Conservation (phyloP, 2,113 vertebrate species). For the Dolichallabes microphthalmus region DNA sequence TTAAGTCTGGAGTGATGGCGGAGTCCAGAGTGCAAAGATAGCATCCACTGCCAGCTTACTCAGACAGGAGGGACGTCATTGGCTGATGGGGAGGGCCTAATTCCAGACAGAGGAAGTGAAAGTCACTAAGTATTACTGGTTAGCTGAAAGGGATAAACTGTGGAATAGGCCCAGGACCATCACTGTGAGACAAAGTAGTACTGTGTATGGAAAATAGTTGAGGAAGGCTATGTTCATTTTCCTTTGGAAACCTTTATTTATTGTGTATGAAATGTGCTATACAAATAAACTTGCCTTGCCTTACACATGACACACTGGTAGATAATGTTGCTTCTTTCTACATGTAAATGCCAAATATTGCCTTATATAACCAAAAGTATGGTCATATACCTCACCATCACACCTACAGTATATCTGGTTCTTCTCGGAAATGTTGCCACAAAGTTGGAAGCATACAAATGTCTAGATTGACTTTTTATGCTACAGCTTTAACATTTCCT, state of each 20-base stretch:
- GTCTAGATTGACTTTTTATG: not conserved
- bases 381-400: not conserved
- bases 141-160: not conserved
- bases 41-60: conserved; percentile 16
- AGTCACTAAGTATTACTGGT: conserved; percentile 43
- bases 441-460: not conserved
- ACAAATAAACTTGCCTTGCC: too few relatives aligned
- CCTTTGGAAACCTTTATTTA: not conserved
- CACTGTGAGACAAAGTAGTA: not conserved
- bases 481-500: not conserved
- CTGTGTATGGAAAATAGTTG: not conserved
- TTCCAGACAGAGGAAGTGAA: conserved; percentile 24
- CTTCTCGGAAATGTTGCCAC: not conserved
- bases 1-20: conserved; percentile 43
- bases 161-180: not conserved
- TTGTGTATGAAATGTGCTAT: too few relatives aligned
- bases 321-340: not conserved
- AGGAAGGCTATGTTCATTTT: not conserved
- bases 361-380: not conserved
- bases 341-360: not conserved
- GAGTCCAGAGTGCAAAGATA: conserved; percentile 14
- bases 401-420: not conserved
- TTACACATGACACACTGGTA: not conserved
- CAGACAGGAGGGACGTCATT: conserved; percentile 43
- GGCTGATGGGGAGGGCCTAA: not conserved